Evolutionary conservation across 2,797 vertebrate species (phyloP).

Genomic region (Falco peregrinus): DNA sequence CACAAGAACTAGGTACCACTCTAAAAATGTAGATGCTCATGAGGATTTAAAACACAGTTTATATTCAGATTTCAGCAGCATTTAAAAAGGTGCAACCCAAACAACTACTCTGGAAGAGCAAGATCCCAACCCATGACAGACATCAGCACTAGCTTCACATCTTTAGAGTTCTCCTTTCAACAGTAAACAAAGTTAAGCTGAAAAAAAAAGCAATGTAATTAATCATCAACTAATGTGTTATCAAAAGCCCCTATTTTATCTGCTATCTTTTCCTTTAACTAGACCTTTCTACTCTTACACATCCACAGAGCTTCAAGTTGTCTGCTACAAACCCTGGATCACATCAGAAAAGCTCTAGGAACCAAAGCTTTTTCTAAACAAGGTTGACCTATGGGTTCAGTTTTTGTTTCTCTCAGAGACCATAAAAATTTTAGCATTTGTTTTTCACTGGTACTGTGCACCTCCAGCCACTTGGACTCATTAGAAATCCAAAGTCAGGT

Average conservation of each 20-base stretch:
- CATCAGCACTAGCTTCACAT: background rate
- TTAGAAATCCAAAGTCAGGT: background rate
- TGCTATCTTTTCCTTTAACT: background rate
- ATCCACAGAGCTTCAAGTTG: background rate
- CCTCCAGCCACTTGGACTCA: background rate
- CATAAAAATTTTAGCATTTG: background rate
- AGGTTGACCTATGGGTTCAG: background rate
- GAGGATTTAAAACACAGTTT: background rate
- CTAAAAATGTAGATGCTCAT: background rate
- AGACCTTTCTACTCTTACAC: background rate
- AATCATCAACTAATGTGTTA: background rate
- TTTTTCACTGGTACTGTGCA: background rate
- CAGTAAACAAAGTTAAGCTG: background rate
- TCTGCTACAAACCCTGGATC: background rate
- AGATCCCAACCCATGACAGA: background rate
- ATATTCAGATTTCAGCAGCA: background rate
- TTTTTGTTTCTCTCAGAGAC: background rate
- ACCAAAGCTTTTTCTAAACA: background rate
- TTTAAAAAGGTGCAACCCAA: background rate
- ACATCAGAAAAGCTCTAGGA: background rate
- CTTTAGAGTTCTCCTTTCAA: background rate
- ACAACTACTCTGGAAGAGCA: background rate
- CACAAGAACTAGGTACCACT: background rate
- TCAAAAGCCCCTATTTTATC: background rate
- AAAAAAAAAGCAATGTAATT: background rate